phyloP scores from a whole-genome alignment of 2,888 invertebrate species.

The Eumerus sabulonum region DNA sequence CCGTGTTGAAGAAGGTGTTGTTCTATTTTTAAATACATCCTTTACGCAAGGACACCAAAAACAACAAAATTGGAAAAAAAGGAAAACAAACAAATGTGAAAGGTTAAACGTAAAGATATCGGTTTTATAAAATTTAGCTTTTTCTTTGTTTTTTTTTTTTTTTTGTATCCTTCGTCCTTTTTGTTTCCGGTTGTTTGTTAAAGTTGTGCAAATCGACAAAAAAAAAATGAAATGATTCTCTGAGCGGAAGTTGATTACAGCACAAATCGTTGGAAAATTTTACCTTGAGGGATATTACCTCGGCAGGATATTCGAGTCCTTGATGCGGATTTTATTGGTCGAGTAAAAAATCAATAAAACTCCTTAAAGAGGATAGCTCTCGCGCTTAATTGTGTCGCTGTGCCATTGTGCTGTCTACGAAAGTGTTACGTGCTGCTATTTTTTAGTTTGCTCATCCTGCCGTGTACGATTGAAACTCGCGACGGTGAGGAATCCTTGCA shows the following conservation, averaged over 20 bases:
- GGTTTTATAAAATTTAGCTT: not conserved
- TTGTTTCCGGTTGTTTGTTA: no score
- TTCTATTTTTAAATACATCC: constrained; percentile 11
- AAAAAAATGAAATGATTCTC: constrained; percentile 3
- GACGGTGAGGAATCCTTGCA: constrained; percentile 10
- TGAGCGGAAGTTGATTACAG: not conserved
- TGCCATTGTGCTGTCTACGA: constrained; percentile 3
- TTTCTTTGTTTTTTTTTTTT: not conserved
- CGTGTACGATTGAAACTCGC: no score
- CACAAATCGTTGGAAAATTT: not conserved
- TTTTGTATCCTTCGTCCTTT: not conserved
- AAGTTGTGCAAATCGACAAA: not conserved
- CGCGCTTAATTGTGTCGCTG: constrained; percentile 21
- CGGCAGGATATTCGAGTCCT: constrained; percentile 52
- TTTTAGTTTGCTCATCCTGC: not conserved
- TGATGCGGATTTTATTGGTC: constrained; percentile 33
- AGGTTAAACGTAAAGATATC: not conserved
- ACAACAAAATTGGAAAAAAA: not conserved
- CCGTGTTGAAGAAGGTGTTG: constrained; percentile 9
- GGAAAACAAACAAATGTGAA: constrained; percentile 1
- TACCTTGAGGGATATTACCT: constrained; percentile 38
- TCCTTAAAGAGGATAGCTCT: constrained; percentile 55
- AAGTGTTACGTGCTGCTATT: not conserved
- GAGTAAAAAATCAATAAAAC: constrained; percentile 61
- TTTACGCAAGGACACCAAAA: not conserved